Percentiles rank a stretch among this genome's conserved stretches.
phyloP scores from a whole-genome alignment of 1,140 invertebrate genomes.

The Caerostris darwini region DNA sequence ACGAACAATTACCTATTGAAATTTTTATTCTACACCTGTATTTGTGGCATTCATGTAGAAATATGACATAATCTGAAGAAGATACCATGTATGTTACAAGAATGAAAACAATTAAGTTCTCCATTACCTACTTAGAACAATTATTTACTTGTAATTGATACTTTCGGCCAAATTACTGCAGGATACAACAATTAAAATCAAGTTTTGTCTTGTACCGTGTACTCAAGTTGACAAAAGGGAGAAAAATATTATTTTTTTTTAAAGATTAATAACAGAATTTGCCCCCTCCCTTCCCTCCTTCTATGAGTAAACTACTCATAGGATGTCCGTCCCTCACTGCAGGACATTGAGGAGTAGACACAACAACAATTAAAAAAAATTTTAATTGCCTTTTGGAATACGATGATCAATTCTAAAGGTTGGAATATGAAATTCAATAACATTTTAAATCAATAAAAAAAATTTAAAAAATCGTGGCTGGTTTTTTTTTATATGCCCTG shows the following conservation, averaged over 20 bases:
- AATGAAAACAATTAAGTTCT: not conserved
- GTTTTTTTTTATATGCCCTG: no score
- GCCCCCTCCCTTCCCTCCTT: no score
- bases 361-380: no score
- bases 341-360: no score
- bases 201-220: not conserved
- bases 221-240: not conserved
- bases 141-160: conserved; percentile 14
- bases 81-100: not conserved
- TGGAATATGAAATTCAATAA: no score
- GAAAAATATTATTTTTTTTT: not conserved
- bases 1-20: not conserved
- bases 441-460: no score
- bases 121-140: not conserved
- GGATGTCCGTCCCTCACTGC: no score
- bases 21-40: not conserved
- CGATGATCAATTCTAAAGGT: no score
- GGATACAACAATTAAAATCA: not conserved
- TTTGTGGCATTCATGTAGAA: not conserved
- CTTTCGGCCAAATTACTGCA: not conserved
- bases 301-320: no score
- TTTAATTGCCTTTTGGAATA: no score
- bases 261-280: not conserved
- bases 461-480: no score
- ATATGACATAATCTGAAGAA: not conserved